Conservation (phyloP, 1,140 invertebrate genomes). For the Sesamia nonagrioides region DNA sequence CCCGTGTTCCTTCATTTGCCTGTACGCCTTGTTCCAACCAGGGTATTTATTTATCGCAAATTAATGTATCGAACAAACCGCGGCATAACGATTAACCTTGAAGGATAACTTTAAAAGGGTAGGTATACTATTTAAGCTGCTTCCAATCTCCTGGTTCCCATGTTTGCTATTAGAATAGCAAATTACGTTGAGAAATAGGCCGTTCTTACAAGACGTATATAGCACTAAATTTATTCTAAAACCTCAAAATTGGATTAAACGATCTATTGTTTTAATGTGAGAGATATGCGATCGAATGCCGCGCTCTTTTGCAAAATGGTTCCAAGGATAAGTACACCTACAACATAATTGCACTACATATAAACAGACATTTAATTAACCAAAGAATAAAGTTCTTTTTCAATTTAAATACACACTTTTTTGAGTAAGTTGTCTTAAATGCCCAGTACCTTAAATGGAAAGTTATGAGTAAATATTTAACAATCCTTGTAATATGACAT, state of each 20-base stretch:
- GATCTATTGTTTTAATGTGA: not conserved
- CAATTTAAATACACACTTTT: slow-evolving; percentile 4
- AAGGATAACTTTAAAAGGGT: too few species aligned
- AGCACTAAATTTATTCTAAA: slow-evolving; percentile 26
- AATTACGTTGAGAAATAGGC: not conserved
- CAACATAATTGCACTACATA: slow-evolving; percentile 5
- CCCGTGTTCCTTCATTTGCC: too few species aligned
- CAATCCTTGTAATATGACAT: too few species aligned
- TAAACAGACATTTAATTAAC: not conserved
- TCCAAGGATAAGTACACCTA: slow-evolving; percentile 42
- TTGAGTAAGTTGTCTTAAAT: not conserved
- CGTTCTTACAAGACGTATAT: not conserved
- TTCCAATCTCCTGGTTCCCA: not conserved
- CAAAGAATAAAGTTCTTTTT: slow-evolving; percentile 8
- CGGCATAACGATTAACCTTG: too few species aligned
- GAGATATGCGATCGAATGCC: slow-evolving; percentile 29
- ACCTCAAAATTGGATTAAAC: slow-evolving; percentile 16
- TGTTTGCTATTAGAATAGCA: not conserved
- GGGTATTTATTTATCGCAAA: too few species aligned
- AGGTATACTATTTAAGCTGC: not conserved
- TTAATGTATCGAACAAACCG: too few species aligned
- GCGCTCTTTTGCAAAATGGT: slow-evolving; percentile 37
- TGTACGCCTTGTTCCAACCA: too few species aligned
- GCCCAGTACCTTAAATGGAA: too few species aligned
- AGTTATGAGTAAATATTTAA: too few species aligned